Conservation (phyloP, 2,113 vertebrate genomes). For the Prunella fulvescens region DNA sequence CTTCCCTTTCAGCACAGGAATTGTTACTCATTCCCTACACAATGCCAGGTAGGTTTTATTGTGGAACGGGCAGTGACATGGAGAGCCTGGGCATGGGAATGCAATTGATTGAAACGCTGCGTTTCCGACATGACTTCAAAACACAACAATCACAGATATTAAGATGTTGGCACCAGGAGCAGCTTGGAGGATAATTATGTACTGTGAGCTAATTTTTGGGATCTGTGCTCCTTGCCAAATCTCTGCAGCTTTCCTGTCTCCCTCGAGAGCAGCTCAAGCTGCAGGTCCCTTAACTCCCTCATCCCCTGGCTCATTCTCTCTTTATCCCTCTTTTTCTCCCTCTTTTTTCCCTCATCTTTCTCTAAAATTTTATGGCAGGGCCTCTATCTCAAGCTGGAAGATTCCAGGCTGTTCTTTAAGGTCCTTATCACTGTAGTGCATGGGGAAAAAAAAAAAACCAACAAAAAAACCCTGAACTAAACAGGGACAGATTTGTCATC, state of each 20-base stretch:
- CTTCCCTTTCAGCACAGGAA: conserved; percentile 60
- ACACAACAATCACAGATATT: conserved; percentile 51
- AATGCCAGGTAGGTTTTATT: conserved; percentile 69
- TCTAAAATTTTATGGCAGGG: neutral
- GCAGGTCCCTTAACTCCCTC: neutral
- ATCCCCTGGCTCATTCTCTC: neutral
- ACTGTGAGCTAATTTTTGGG: conserved; percentile 56
- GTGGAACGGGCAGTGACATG: conserved; percentile 58
- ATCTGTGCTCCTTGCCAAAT: neutral
- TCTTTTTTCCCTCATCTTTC: neutral
- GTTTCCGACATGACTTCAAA: conserved; percentile 66
- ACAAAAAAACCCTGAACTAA: neutral
- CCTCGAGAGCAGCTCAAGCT: conserved; percentile 9
- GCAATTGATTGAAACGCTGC: conserved; percentile 24
- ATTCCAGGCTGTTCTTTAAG: neutral
- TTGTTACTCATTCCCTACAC: conserved; percentile 69
- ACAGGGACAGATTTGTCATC: neutral
- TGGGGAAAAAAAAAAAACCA: neutral
- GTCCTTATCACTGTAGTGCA: neutral
- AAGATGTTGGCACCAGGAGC: neutral
- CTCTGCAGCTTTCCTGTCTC: conserved; percentile 21
- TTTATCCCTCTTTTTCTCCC: neutral
- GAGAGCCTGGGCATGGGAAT: conserved; percentile 68
- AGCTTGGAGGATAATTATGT: conserved; percentile 7
- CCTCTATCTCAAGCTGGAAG: neutral